Evolutionary conservation across 2,113 vertebrate genomes (phyloP).

Genomic region (Oncorhynchus mykiss): DNA sequence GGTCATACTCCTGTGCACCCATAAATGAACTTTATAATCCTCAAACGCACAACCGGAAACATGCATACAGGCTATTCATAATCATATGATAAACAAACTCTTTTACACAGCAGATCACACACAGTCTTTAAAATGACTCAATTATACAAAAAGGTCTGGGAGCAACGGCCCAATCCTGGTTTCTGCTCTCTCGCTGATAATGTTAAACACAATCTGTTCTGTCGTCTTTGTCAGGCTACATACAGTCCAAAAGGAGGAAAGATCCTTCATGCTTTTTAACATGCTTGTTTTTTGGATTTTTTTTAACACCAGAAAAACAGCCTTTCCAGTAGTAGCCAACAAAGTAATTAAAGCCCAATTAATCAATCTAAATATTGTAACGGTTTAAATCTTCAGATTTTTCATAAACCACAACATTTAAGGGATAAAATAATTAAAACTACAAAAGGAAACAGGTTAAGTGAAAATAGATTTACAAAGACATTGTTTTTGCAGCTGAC

Average conservation of each 20-base stretch:
- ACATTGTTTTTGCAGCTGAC: conserved; percentile 74
- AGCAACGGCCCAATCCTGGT: conserved; percentile 75
- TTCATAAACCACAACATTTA: conserved; percentile 71
- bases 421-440: conserved; percentile 43
- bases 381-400: conserved; percentile 74
- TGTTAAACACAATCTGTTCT: conserved; percentile 2
- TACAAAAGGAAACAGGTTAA: conserved; percentile 73
- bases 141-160: conserved; percentile 77
- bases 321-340: conserved; percentile 66
- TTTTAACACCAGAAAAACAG: conserved; percentile 71
- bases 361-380: conserved; percentile 75
- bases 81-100: conserved; percentile 50
- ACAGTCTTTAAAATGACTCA: conserved; percentile 74
- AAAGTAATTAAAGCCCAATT: conserved; percentile 64
- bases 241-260: conserved; percentile 73
- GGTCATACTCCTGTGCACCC: conserved; percentile 76
- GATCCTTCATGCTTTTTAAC: conserved; percentile 73
- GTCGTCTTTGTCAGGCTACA: conserved; percentile 45
- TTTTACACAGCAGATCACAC: conserved; percentile 65
- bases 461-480: conserved; percentile 69
- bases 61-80: conserved; percentile 62
- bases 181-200: conserved; percentile 43
- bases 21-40: conserved; percentile 68
- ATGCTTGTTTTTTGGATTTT: conserved; percentile 70
- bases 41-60: conserved; percentile 71